Conservation (phyloP, 2,888 invertebrate genomes). For the Euspilapteryx auroguttella region DNA sequence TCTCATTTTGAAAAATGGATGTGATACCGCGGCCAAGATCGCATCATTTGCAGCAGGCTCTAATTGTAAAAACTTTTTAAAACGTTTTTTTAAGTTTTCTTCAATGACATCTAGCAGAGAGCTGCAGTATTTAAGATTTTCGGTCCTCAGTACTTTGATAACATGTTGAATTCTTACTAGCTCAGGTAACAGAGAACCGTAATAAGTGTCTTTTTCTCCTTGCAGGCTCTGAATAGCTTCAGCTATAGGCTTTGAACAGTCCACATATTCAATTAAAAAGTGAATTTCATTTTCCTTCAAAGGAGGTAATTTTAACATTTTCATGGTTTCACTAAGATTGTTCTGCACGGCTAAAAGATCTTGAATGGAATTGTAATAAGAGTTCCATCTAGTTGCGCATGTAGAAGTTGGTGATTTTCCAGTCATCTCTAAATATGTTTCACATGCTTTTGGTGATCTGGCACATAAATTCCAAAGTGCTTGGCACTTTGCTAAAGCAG, state of each 20-base stretch:
- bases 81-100: constrained; percentile 9
- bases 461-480: constrained; percentile 10
- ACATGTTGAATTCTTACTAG: constrained; percentile 6
- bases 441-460: constrained; percentile 10
- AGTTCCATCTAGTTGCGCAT: constrained; percentile 9
- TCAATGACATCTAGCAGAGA: constrained; percentile 9
- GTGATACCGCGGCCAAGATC: constrained; percentile 10
- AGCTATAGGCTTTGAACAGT: constrained; percentile 10
- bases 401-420: constrained; percentile 10
- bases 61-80: constrained; percentile 7
- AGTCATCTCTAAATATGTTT: constrained; percentile 9
- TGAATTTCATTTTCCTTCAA: constrained; percentile 11
- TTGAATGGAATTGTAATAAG: constrained; percentile 10
- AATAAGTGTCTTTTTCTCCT: constrained; percentile 10
- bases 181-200: constrained; percentile 10
- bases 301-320: constrained; percentile 3
- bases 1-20: constrained; percentile 8
- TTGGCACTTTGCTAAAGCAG: constrained; percentile 9
- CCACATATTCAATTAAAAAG: constrained; percentile 11
- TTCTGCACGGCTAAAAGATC: constrained; percentile 9
- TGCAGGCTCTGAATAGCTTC: constrained; percentile 10
- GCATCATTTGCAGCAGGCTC: constrained; percentile 9
- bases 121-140: constrained; percentile 10
- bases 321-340: constrained; percentile 7
- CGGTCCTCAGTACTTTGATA: constrained; percentile 7